Base-by-base conservation (phyloP, 2,888 invertebrate genomes). In the Galeopsomyia nigrocyanea region DNA sequence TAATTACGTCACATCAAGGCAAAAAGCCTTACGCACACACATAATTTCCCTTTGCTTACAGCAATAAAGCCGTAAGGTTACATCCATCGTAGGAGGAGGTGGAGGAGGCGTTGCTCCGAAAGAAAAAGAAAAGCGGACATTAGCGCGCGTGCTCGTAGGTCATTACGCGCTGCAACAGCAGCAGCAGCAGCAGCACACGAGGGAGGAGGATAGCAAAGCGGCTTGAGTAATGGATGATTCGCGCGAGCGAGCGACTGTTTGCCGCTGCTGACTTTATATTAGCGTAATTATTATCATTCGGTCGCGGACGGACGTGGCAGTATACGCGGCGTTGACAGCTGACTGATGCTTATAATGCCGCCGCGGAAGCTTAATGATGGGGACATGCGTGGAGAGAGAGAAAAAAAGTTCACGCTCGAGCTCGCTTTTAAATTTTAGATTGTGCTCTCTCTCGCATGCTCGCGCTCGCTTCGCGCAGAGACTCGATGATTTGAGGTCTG, bases 281-380 rank as follows among this genome's bases (percentile, higher is more conserved):
- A 66, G 68, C 64, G 65, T 62, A 57, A 69, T 73, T 68, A 73
- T 73, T 53, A 62, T 66, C 50, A 64, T 64, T 53, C 39, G 58
- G 16, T 51, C 22, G 21, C 39, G 39, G 2, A 26, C 5, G 26
- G 26, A 5, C 26, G 26, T 5, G 26, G 3, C n/a, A n/a, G n/a
- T n/a, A n/a, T n/a, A 13, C 16, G 47, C 51, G 19, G 22, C 66
- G 68, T 39, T 51, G 68, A 73, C 69, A 69, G 61, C 53, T 73
- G 69, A 73, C 65, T 47, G 73, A 73, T 69, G 65, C 56, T 26
- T 16, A 26, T 72, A 72, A 71, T 71, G 71, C 65, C 71, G 71
- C 26, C 26, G 26, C 26, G 26, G 26, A 26, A 26, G 26, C 22
- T 50, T 66, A 66, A 71, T 62, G 71, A 62, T 50, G 55, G 26